Base-by-base conservation (phyloP, 1,140 invertebrate genomes). In the Andricus grossulariae region DNA sequence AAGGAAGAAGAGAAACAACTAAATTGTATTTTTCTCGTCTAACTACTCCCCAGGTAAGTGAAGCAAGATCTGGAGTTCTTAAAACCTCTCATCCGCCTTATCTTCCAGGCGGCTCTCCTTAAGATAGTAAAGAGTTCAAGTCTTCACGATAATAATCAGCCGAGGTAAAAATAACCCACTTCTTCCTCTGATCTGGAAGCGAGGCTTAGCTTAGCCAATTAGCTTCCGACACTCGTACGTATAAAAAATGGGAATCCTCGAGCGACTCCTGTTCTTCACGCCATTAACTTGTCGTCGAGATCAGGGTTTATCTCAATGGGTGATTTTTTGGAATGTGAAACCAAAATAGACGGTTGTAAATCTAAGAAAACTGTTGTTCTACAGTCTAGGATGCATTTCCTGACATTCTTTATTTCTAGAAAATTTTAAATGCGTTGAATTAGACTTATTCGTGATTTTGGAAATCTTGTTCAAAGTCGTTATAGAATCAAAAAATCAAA, bases 11-110 rank as follows among this genome's bases (percentile, higher is more conserved):
- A 54, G 16, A 18, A 18, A 18, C 18, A 57, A 57, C 11, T 21
- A 11, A 57, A 57, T 21, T 21, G 12, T 57, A 21, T 57, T 57
- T 21, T 57, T 57, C 19, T 54, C 52, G 16, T 54, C 18, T 54
- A 16, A 66, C 39, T 25, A 25, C 25, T 25, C 25, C 57, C 13
- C 57, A 66, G 57, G 32, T 66, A 39, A 66, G 13, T 66, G 15
- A 66, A 66, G 60, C 60, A 66, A 39, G 60, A 45, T 66, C 60
- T 66, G 60, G 60, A 66, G 60, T 66, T 66, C 60, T 66, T 66
- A 15, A 32, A 45, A 66, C 32, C 32, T 66, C 32, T 66, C 32
- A 66, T 66, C 25, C 32, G 60, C 13, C 25, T 66, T 39, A 66
- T 66, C 60, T 66, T 45, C 2, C 60, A 66, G 32, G 25, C 13